Percentiles rank a stretch among this genome's conserved stretches.
These are phyloP conservation scores for Drosophila chauvacae DNA, from an alignment of 1,140 invertebrate genomes.

Conservation along the genomic window DNA sequence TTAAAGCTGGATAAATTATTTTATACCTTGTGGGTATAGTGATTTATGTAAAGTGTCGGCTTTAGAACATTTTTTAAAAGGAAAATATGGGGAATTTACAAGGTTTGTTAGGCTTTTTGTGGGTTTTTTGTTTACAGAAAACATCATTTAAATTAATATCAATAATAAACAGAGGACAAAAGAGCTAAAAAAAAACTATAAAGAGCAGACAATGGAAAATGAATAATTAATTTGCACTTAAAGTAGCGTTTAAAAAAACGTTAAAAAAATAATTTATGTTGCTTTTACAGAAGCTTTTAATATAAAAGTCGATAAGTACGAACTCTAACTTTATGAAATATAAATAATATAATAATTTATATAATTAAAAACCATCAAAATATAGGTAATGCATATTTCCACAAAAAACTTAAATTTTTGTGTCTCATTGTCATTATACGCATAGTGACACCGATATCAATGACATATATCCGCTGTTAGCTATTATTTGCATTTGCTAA, in stretches of 20 bases:
- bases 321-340: background rate
- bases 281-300: background rate
- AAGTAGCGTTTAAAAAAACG: background rate
- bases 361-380: background rate
- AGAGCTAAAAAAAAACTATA: background rate
- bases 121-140: background rate
- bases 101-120: no score
- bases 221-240: background rate
- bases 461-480: conserved; percentile 31
- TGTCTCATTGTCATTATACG: conserved; percentile 38
- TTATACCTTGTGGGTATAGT: conserved; percentile 11
- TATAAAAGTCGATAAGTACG: background rate
- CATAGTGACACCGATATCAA: conserved; percentile 31
- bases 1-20: conserved; percentile 16
- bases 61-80: background rate
- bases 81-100: background rate
- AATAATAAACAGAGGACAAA: background rate
- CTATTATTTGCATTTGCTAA: conserved; percentile 55
- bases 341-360: no score
- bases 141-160: background rate
- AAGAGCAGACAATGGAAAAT: background rate
- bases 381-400: background rate
- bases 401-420: conserved; percentile 10
- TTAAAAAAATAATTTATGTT: background rate
- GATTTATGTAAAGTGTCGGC: conserved; percentile 16